A percentile compares a stretch with the other conserved stretches of the same genome.
Evolutionary conservation across 23 tunicate genomes (phyloP).

Genomic region (Corella eumyota): DNA sequence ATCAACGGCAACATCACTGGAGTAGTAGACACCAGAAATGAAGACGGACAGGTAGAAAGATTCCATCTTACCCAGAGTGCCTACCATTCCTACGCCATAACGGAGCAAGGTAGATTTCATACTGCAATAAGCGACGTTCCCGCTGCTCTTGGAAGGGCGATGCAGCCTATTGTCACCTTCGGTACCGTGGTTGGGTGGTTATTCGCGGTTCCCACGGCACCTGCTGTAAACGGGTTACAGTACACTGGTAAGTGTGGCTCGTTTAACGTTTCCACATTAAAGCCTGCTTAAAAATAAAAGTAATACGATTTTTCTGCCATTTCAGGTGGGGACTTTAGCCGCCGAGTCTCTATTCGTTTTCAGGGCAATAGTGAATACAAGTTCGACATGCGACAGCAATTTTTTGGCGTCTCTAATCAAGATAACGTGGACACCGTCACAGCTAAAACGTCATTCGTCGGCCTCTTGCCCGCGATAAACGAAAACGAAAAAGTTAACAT

Average conservation of each 20-base stretch:
- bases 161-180: conserved; percentile 54
- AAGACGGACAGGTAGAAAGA: conserved; percentile 12
- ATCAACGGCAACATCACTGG: conserved; percentile 67
- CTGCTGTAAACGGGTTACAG: conserved; percentile 78
- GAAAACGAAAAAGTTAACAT: conserved; percentile 14
- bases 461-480: conserved; percentile 38
- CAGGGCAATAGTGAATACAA: conserved; percentile 27
- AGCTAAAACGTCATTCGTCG: conserved; percentile 50
- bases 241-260: conserved; percentile 40
- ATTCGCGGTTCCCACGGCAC: conserved; percentile 29
- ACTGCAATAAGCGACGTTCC: conserved; percentile 53
- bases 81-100: conserved; percentile 45
- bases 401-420: conserved; percentile 20
- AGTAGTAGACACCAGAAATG: conserved; percentile 23
- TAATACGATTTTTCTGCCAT: background rate
- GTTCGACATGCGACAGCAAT: conserved; percentile 60
- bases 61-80: conserved; percentile 2
- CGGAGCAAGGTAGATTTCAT: conserved; percentile 54
- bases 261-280: too few species aligned
- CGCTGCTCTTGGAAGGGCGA: conserved; percentile 28
- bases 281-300: background rate
- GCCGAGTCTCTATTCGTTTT: conserved; percentile 45
- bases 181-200: conserved; percentile 79
- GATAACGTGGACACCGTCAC: conserved; percentile 26
- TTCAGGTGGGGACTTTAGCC: conserved; percentile 70